A percentile compares a stretch with the other conserved stretches of the same genome.
Evolutionary conservation across 2,797 vertebrate species (phyloP).

Genomic region (Novumbra hubbsi): DNA sequence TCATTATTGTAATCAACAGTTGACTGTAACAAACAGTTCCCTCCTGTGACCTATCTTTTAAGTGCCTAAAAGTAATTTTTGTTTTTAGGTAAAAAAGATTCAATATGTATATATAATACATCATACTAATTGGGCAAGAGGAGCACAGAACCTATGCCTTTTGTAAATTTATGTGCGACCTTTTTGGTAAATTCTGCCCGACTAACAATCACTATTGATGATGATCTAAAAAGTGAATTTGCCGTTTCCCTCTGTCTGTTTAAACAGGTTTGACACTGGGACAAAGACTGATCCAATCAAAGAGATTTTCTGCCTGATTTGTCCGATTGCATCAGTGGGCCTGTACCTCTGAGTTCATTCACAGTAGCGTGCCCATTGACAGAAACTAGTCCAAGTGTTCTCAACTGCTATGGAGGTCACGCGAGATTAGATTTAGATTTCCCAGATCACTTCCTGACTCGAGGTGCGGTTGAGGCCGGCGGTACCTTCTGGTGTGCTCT

Average conservation of each 20-base stretch:
- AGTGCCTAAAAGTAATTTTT: no score
- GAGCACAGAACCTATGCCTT: no score
- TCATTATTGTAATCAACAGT: background rate
- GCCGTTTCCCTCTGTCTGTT: background rate
- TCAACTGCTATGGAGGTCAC: background rate
- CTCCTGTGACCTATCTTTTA: no score
- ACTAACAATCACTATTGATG: slow-evolving; percentile 4
- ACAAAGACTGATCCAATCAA: background rate
- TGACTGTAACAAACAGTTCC: background rate
- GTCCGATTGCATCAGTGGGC: no score
- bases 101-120: no score
- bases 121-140: no score
- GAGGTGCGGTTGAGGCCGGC: background rate
- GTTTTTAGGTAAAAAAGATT: no score
- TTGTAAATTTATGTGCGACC: no score
- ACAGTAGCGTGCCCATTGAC: background rate
- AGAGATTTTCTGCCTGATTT: slow-evolving; percentile 4
- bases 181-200: no score
- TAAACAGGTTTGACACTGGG: background rate
- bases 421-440: background rate
- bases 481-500: background rate
- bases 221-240: slow-evolving; percentile 3
- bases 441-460: background rate
- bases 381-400: background rate
- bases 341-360: background rate